Base-by-base conservation (phyloP, 1,140 invertebrate species). In the Pemphigus obesinymphae region DNA sequence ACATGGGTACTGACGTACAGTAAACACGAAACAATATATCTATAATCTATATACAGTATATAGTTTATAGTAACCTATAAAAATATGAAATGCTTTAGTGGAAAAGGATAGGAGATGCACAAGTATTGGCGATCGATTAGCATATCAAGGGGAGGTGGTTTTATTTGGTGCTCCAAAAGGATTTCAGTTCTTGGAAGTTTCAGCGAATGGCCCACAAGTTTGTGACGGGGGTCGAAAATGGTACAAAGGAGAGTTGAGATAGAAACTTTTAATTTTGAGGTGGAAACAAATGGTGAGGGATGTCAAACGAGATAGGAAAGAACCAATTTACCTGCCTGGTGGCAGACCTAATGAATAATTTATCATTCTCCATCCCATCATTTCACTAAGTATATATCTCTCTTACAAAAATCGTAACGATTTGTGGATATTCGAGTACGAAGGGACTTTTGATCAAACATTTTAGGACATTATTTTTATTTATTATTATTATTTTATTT, bases 281-380 rank as follows among this genome's bases (percentile, higher is more conserved):
- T 45, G 55, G 26, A 58, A 58, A 29, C 55, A 20, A 45, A 43
- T 8, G 40, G 11, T 17, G 11, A 17, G 37, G 34, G 40, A 45
- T 31, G 23, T 58, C 50, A 23, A 78, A 78, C 53, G 31, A 50
- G 45, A 73, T 48, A 73, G 43, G 31, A n/a, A 55, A 55, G 73
- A 58, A 34, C 34, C 50, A 43, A 43, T 63, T 80, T 80, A 80
- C 76, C 55, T 80, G 37, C n/a, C 34, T 55, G n/a, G 29, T 58
- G 29, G 26, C 55, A 45, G 17, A n/a, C n/a, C 53, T 61, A 80
- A 80, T 63, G 55, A 80, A 80, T 61, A 80, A 80, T 70, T 43
- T 29, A 70, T 45, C 68, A 70, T 70, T 45, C 4, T 45, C 68
- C 23, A 6, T 29, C 68, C 40, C 15, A 23, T 70, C 23, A 45